phyloP scores from a whole-genome alignment of 1,140 invertebrate species.

The Megathymus violae region DNA sequence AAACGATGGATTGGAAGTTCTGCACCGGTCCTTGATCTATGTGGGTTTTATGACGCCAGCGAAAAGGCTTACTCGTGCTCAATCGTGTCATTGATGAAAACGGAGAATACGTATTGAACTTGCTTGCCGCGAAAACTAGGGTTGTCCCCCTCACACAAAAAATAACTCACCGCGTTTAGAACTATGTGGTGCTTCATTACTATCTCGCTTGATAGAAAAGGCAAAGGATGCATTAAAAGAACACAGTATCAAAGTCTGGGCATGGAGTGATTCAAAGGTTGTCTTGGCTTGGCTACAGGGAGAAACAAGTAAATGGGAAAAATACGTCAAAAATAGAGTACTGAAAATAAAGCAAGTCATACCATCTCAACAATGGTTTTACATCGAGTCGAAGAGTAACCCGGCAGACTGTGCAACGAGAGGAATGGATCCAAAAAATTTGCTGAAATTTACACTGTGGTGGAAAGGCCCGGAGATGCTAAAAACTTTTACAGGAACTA shows the following conservation, averaged over 20 bases:
- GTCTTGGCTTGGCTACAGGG: conserved; percentile 56
- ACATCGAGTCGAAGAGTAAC: conserved; percentile 47
- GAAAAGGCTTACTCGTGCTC: conserved; percentile 57
- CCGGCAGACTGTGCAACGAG: conserved; percentile 46
- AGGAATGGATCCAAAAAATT: conserved; percentile 33
- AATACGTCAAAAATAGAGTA: conserved; percentile 62
- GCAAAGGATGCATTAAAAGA: conserved; percentile 30
- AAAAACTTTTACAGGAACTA: too few relatives aligned
- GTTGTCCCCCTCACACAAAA: conserved; percentile 73
- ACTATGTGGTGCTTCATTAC: conserved; percentile 68
- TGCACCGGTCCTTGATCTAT: too few relatives aligned
- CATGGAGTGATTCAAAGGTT: conserved; percentile 56
- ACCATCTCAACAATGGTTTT: conserved; percentile 38
- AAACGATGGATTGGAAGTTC: too few relatives aligned
- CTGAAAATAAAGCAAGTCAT: conserved; percentile 49
- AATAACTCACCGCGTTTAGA: conserved; percentile 73
- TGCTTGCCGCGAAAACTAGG: conserved; percentile 63
- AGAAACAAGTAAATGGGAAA: conserved; percentile 46
- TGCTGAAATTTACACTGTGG: conserved; percentile 38
- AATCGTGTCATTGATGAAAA: conserved; percentile 41
- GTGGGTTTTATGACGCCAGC: too few relatives aligned
- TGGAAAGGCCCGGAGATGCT: conserved; percentile 36
- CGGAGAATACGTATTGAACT: conserved; percentile 21
- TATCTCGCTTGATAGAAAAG: conserved; percentile 52
- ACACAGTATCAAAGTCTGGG: conserved; percentile 8